Percentiles rank a stretch among this genome's conserved stretches.
Conservation (phyloP, 2,113 vertebrate genomes). For the Saguinus midas region DNA sequence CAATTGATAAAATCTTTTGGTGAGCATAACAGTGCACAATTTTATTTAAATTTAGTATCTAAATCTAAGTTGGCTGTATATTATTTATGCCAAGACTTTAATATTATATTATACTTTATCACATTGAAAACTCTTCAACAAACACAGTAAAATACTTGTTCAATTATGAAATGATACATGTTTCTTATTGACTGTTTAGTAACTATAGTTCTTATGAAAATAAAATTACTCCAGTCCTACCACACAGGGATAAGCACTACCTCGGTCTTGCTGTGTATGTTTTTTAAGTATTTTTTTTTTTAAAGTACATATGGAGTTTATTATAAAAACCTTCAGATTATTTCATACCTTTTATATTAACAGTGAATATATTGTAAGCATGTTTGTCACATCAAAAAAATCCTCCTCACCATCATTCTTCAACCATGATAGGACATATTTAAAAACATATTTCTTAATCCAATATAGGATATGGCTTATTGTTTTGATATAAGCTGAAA, state of each 20-base stretch:
- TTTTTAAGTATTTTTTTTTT: constrained; percentile 16
- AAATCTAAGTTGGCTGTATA: neutral
- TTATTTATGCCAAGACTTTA: neutral
- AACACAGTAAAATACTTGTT: neutral
- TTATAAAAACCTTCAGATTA: neutral
- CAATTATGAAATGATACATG: neutral
- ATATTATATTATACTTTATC: neutral
- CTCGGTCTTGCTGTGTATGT: neutral
- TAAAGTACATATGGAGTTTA: neutral
- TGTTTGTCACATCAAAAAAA: neutral
- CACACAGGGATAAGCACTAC: neutral
- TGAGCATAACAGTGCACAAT: neutral
- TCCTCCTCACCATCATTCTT: neutral
- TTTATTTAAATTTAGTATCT: neutral
- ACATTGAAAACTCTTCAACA: neutral
- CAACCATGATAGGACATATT: neutral
- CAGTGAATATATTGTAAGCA: neutral
- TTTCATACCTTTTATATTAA: neutral
- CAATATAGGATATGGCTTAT: neutral
- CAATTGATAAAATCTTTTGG: neutral
- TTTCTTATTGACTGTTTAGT: neutral
- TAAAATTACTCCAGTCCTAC: neutral
- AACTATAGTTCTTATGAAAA: neutral
- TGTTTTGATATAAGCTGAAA: neutral
- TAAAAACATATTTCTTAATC: neutral